Evolutionary conservation across 2,888 invertebrate genomes (phyloP), one percentile per base, ranked within the genome.

Genomic region (Drosophila meridionalis): DNA sequence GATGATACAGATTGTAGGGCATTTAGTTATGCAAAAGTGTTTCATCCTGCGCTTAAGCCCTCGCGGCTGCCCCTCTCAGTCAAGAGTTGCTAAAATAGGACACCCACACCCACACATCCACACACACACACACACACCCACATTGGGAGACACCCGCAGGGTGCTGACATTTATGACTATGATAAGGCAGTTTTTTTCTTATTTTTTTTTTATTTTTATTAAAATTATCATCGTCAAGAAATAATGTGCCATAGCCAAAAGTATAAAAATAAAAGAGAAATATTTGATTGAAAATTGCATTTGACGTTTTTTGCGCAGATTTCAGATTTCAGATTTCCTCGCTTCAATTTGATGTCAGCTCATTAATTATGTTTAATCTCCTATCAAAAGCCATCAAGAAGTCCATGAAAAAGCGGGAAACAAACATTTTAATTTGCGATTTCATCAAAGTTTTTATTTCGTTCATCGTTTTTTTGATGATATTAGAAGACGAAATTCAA

Each of bases 21-120:
- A 74, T 87, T 83, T 74, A 74, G 79, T 69, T 82, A 85, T 79
- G 86, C 88, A 82, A 85, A 83, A 78, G 63, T 67, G 69, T 66
- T 60, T 62, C 47, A 43, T 73, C 52, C 55, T 73, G 26, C 57
- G 43, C 36, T 40, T 40, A 12, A 28, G 43, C 34, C 52, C 61
- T 59, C 53, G 38, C 28, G 52, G 45, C 42, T 60, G 53, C n/a
- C 30, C 28, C 26, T 32, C 30, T 47, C 38, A 53, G 53, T 57
- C 58, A 78, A 77, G 73, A 60, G 69, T 60, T 66, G 68, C 74
- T 64, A 63, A 84, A 87, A 78, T 81, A 69, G 87, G 82, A 78
- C 87, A 83, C 50, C 14, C 20, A 43, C 34, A 30, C 30, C 7
- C 12, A 36, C 34, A 48, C 64, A 65, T 26, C 55, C 5, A 28